A percentile compares a stretch with the other conserved stretches of the same genome.
Conservation (phyloP, 2,888 invertebrate species). For the Teinopalpus imperialis region DNA sequence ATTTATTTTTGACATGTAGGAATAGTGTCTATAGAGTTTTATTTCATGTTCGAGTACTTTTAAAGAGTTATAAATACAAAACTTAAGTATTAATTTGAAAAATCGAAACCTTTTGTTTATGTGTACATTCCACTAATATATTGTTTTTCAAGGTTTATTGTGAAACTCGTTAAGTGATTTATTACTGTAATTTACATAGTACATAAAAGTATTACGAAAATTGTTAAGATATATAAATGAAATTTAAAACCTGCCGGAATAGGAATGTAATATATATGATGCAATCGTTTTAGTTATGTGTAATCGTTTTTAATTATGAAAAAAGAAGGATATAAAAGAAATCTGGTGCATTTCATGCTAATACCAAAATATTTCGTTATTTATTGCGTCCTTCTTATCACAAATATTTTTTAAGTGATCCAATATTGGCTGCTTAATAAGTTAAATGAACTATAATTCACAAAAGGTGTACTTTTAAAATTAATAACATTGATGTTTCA, state of each 20-base stretch:
- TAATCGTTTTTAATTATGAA: no score
- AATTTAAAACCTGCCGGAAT: neutral
- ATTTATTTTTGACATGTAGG: constrained; percentile 29
- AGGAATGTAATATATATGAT: neutral
- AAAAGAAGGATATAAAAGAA: neutral
- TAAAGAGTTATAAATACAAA: neutral
- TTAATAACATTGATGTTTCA: neutral
- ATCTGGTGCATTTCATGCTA: neutral
- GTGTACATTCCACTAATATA: constrained; percentile 19
- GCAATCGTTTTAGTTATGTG: no score
- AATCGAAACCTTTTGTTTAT: constrained; percentile 1
- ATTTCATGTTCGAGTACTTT: neutral
- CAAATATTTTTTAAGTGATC: constrained; percentile 7
- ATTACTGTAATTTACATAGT: neutral
- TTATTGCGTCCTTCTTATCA: constrained; percentile 7
- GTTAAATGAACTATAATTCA: neutral
- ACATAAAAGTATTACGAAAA: neutral
- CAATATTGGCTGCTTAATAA: neutral
- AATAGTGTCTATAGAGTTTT: constrained; percentile 7
- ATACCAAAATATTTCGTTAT: constrained; percentile 4
- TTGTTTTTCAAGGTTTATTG: neutral
- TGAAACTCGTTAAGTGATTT: neutral
- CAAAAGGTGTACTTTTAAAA: neutral
- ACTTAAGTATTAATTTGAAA: constrained; percentile 1
- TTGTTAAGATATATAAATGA: neutral